Conservation (phyloP, 2,797 vertebrate species). For the Argentina silus region DNA sequence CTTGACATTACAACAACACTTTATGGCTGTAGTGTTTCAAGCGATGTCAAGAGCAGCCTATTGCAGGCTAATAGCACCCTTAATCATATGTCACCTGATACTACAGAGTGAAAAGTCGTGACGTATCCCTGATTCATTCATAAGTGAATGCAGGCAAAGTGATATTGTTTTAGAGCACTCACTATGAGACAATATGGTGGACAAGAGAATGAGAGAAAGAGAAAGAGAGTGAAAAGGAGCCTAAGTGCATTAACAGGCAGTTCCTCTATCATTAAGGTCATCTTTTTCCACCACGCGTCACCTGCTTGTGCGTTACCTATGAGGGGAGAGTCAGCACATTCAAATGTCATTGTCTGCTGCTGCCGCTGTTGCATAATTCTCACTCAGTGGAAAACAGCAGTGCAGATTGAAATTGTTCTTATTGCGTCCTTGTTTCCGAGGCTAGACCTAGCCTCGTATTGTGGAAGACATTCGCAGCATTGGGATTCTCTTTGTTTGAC, state of each 20-base stretch:
- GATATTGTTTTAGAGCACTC: conserved; percentile 55
- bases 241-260: conserved; percentile 48
- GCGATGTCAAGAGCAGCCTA: conserved; percentile 64
- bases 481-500: conserved; percentile 55
- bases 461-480: conserved; percentile 47
- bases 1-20: background rate
- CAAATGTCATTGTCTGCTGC: conserved; percentile 74
- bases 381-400: conserved; percentile 31
- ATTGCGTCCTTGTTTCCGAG: conserved; percentile 34
- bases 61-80: conserved; percentile 41
- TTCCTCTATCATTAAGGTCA: conserved; percentile 77
- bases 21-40: background rate
- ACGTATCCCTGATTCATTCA: conserved; percentile 58
- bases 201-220: conserved; percentile 19
- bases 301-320: conserved; percentile 50
- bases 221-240: conserved; percentile 27
- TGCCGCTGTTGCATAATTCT: conserved; percentile 65
- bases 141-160: conserved; percentile 42
- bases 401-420: conserved; percentile 40
- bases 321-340: conserved; percentile 73
- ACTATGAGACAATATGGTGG: conserved; percentile 48
- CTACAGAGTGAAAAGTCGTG: conserved; percentile 39
- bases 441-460: conserved; percentile 37
- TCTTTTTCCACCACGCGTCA: conserved; percentile 74
- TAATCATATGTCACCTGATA: conserved; percentile 63